Evolutionary conservation across 2,888 invertebrate genomes (phyloP), one percentile per base, ranked within the genome.

Genomic region (Serrognathus titanus): DNA sequence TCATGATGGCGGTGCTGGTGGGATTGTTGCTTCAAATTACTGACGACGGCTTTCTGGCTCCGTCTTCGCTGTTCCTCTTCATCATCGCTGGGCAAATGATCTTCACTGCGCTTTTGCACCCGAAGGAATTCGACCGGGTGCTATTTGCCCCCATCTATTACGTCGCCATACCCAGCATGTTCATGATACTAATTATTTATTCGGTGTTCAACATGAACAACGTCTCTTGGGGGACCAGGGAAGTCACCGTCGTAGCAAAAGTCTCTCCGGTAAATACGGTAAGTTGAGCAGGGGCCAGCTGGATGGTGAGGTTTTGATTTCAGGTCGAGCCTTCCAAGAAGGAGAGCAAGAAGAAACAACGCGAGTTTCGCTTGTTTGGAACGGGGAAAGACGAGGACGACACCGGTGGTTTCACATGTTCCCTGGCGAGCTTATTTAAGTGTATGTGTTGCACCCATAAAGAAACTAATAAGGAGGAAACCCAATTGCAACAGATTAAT

Each of bases 161-260:
- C 73, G 86, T 97, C 48, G 92, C 94, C 6, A 92, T 97, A 51
- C 97, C 97, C 0, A 92, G 94, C 63, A 96, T 96, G 90, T 97
- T 96, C 75, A 86, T 97, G 83, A 79, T 97, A 71, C 82, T 97
- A 50, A 89, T 94, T 64, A 89, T 97, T 54, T 97, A 94, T 74
- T 93, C 95, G 0, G 81, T 96, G 20, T 94, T 94, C 73, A 97
- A 97, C 75, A 83, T 97, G 79, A 93, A 97, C 74, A 90, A 94
- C 69, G 91, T 97, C 2, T 88, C 90, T 1, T 97, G 97, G 97
- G 97, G 97, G 5, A 97, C 96, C 0, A 81, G 97, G 58, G 97
- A 96, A 75, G 87, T 83, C 46, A 81, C 81, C 51, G 58, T 77
- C 62, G 64, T 38, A 9, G 24, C 51, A 10, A 40, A 24, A 38